Evolutionary conservation across 2,888 invertebrate species (phyloP).

Genomic region (Dioctria linearis): DNA sequence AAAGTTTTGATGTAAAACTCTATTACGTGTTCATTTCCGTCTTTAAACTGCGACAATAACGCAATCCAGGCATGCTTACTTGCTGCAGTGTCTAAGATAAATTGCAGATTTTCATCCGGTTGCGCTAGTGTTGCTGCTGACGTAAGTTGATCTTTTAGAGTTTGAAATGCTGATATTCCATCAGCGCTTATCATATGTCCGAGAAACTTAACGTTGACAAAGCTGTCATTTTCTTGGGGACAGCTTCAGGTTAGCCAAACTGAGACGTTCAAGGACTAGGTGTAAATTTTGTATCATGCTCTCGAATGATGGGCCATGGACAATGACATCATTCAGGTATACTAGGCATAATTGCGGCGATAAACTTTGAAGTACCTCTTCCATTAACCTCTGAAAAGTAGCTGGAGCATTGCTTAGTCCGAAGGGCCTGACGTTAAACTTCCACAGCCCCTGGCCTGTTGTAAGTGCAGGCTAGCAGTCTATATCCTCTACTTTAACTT

Average conservation of each 20-base stretch:
- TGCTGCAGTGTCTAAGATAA: no score
- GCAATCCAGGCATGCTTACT: background rate
- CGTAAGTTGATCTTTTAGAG: no score
- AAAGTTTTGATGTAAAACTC: no score
- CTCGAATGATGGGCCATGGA: background rate
- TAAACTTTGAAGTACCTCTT: background rate
- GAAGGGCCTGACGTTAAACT: background rate
- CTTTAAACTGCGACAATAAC: no score
- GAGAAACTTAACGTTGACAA: background rate
- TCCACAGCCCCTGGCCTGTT: background rate
- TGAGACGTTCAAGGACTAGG: background rate
- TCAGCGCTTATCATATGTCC: background rate
- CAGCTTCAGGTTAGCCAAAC: no score
- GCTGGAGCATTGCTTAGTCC: background rate
- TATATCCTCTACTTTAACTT: no score
- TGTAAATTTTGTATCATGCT: background rate
- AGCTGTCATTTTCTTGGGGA: no score
- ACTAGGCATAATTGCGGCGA: background rate
- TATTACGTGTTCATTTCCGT: no score
- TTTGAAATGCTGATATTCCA: background rate
- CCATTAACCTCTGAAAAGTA: background rate
- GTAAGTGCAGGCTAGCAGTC: background rate
- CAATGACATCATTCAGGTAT: background rate
- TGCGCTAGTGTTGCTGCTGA: no score
- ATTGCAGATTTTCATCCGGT: no score